Evolutionary conservation across 2,113 vertebrate species (phyloP).

Genomic region (Nerophis lumbriciformis): DNA sequence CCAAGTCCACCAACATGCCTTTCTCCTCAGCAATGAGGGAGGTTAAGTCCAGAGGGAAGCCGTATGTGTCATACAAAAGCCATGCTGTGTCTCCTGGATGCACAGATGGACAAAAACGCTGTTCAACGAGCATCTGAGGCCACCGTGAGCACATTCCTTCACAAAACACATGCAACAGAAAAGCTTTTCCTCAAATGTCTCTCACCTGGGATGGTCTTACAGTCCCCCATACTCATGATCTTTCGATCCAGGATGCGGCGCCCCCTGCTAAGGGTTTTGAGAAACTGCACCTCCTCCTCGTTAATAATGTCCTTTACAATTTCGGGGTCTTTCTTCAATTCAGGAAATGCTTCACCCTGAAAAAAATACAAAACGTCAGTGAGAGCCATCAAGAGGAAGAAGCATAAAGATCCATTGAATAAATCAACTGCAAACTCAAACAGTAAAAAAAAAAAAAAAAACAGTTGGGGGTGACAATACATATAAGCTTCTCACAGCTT

Average conservation of each 20-base stretch:
- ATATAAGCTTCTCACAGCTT: not conserved
- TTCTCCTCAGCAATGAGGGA: slow-evolving; percentile 95
- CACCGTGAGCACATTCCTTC: not conserved
- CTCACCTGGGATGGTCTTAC: slow-evolving; percentile 86
- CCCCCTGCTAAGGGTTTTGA: slow-evolving; percentile 94
- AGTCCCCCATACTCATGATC: slow-evolving; percentile 87
- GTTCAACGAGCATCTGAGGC: not conserved
- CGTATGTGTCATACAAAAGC: slow-evolving; percentile 94
- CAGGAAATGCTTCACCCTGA: slow-evolving; percentile 93
- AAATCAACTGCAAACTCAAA: too few species aligned
- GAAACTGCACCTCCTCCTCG: slow-evolving; percentile 92
- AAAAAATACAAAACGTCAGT: not conserved
- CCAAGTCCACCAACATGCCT: slow-evolving; percentile 82
- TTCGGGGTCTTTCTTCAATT: slow-evolving; percentile 94
- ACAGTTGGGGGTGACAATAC: too few species aligned
- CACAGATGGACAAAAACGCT: not conserved
- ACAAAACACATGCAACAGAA: not conserved
- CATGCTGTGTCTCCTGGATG: slow-evolving; percentile 89
- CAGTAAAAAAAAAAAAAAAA: too few species aligned
- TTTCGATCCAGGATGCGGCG: slow-evolving; percentile 95
- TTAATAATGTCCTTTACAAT: slow-evolving; percentile 96
- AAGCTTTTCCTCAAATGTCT: not conserved
- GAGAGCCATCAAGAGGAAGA: not conserved
- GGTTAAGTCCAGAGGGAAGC: slow-evolving; percentile 92
- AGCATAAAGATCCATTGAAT: not conserved